phyloP scores from a whole-genome alignment of 2,888 invertebrate genomes.

The Xylota segnis region DNA sequence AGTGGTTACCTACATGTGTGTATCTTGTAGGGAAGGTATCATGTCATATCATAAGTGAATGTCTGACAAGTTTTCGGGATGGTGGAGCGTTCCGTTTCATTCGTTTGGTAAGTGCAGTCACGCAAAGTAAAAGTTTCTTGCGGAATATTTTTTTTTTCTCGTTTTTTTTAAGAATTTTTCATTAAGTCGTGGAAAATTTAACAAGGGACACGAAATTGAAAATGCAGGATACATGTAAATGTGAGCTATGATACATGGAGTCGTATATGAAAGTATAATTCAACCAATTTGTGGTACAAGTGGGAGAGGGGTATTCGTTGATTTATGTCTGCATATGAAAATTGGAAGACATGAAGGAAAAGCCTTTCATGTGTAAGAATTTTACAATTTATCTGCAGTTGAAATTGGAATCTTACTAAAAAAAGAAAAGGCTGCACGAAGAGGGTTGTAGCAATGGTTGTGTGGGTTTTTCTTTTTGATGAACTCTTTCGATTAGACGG shows the following conservation, averaged over 20 bases:
- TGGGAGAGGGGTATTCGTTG: slow-evolving; percentile 26
- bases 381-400: slow-evolving; percentile 67
- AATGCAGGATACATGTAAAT: slow-evolving; percentile 53
- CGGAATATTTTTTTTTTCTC: slow-evolving; percentile 15
- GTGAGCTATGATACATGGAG: slow-evolving; percentile 22
- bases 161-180: slow-evolving; percentile 69
- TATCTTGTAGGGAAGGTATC: neutral
- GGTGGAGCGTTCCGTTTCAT: slow-evolving; percentile 48
- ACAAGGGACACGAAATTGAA: slow-evolving; percentile 55
- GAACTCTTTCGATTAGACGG: slow-evolving; percentile 16
- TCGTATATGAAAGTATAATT: slow-evolving; percentile 52
- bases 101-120: slow-evolving; percentile 69
- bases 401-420: slow-evolving; percentile 25
- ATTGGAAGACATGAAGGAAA: slow-evolving; percentile 37
- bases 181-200: slow-evolving; percentile 56
- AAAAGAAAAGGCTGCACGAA: slow-evolving; percentile 18
- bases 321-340: slow-evolving; percentile 71
- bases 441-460: neutral
- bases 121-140: slow-evolving; percentile 73
- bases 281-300: slow-evolving; percentile 66
- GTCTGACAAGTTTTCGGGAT: slow-evolving; percentile 74
- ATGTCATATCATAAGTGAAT: slow-evolving; percentile 63
- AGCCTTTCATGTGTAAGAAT: slow-evolving; percentile 52
- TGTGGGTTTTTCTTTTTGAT: neutral
- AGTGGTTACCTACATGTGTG: slow-evolving; percentile 12